Base-by-base conservation (phyloP, 2,888 invertebrate genomes). In the Drosophila bunnanda region DNA sequence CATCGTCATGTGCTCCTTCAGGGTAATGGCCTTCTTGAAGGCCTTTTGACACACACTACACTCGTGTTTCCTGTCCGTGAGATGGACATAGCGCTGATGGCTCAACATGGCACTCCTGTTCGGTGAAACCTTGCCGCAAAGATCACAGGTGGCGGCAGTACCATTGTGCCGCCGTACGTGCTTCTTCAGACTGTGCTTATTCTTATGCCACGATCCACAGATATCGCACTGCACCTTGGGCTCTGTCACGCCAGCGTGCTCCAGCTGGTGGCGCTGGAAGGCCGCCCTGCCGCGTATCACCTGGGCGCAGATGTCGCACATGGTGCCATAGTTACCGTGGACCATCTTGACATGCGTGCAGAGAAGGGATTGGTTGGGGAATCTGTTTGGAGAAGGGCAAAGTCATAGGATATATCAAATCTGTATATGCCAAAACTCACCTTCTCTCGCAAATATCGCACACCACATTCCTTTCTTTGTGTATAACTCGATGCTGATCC, bases 1-100 rank as follows among this genome's bases (percentile, higher is more conserved):
- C 15, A 89, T 90, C 17, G 92, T 90, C 90, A 92, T 92, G 72
- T 93, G 92, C 72, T 93, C 92, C 89, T 83, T 90, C 2, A 91
- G 76, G 17, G 83, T 89, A 2, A 92, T 84, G 34, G 91, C 86
- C 34, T 91, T 91, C 50, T 92, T 92, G 58, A 92, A 92, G 10
- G 90, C 90, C 74, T 92, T 92, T 1, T 87, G 78, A 67, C 92
- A 92, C 39, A 92, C 86, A 34, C 90, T 89, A 65, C 92, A 92
- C 41, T 90, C 89, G 57, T 89, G 90, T 10, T 82, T 88, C 1
- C 91, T 85, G 36, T 90, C 87, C 4, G 90, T 80, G 0, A 89
- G 84, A 67, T 92, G 92, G 0, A 92, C 92, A 56, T 92, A 91
- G 0, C 90, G 90, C 38, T 90, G 83, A 56, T 92, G 92, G 58